Evolutionary conservation across 2,113 vertebrate genomes (phyloP).

Genomic region (Nesoenas mayeri): DNA sequence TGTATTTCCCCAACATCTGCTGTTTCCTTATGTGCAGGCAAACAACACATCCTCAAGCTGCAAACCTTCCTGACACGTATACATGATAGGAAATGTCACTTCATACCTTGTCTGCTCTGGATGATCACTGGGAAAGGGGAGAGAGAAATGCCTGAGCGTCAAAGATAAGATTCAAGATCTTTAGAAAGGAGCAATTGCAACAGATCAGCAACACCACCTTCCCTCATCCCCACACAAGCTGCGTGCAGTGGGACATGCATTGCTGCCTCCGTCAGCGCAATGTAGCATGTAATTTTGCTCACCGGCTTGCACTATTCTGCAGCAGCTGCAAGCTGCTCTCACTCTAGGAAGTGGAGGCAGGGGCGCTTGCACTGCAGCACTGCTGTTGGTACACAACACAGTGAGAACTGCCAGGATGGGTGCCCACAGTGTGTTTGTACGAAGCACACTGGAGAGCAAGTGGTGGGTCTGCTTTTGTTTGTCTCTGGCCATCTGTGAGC

Average conservation of each 20-base stretch:
- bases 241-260: neutral
- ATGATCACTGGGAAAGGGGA: neutral
- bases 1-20: neutral
- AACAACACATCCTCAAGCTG: neutral
- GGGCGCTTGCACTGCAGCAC: neutral
- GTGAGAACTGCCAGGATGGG: neutral
- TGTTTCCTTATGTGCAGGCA: neutral
- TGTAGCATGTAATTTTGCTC: neutral
- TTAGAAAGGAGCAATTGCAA: neutral
- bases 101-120: neutral
- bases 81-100: neutral
- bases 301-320: neutral
- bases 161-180: slow-evolving; percentile 8
- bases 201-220: neutral
- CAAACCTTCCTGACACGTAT: neutral
- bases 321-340: neutral
- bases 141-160: neutral
- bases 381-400: neutral
- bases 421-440: neutral
- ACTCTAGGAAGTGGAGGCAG: neutral
- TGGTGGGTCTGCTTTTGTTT: neutral
- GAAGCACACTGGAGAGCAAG: neutral
- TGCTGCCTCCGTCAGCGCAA: neutral
- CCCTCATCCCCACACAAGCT: neutral
- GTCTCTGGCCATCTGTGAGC: neutral